Base-by-base conservation (phyloP, 2,113 vertebrate species). In the Chloropsis cyanopogon region DNA sequence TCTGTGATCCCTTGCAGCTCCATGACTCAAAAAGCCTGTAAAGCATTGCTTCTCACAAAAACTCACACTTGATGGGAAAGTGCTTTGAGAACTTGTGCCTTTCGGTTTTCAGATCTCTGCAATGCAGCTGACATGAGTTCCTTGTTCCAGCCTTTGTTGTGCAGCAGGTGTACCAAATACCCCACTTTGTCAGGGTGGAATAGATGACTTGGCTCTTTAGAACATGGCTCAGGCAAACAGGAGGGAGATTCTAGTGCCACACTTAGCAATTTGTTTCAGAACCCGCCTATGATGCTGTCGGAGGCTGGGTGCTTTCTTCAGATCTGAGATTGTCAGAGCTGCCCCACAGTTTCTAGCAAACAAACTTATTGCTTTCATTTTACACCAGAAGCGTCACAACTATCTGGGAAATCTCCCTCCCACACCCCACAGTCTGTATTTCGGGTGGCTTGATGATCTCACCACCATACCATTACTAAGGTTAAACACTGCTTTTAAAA, bases 321-420 rank as follows among this genome's bases (percentile, higher is more conserved):
- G 49, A 82, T 81, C 73, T 19, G 65, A 94, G 69, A 89, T 88
- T 66, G 46, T 77, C 82, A 53, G 14, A 92, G 90, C 75, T 69
- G 59, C 85, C 79, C 54, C 87, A 65, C 46, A 91, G 94, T 80
- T 96, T 95, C 94, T 95, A 90, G 66, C 95, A 96, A 95, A 96
- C 93, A 92, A 89, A 91, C 42, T 79, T 18, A 33, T 21, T 28
- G 82, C 75, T 96, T 95, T 94, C 91, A 70, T 87, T 96, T 93
- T 65, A 82, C 41, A 82, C 66, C 71, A 91, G 65, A 95, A 90
- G 44, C 91, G 73, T 70, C 93, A 94, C 75, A 92, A 42, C 60
- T 63, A 54, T 2, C 57, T 92, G 93, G 94, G 93, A 97, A 95
- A 97, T 93, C 94, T 94, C 91, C 93, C 84, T 82, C 93, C 89